Percentiles rank a stretch among this genome's conserved stretches.
Conservation (phyloP, 1,140 invertebrate genomes). For the Ganaspis sp. region DNA sequence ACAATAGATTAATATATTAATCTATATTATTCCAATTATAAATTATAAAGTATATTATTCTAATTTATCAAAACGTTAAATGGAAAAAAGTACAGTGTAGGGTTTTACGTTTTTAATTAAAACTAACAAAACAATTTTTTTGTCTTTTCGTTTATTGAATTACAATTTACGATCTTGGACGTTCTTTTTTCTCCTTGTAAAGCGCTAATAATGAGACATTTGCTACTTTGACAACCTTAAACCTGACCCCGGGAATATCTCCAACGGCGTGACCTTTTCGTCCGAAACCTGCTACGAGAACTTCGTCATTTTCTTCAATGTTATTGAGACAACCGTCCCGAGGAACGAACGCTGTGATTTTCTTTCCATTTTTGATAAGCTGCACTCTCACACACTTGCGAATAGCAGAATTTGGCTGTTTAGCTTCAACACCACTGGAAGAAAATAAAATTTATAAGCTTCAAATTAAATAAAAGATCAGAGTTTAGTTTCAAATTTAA, state of each 20-base stretch:
- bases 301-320: slow-evolving; percentile 99
- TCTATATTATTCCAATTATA: too few species aligned
- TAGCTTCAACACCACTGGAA: slow-evolving; percentile 98
- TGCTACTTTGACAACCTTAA: slow-evolving; percentile 98
- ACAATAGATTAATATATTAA: too few species aligned
- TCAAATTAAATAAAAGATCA: too few species aligned
- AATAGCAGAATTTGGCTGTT: slow-evolving; percentile 99
- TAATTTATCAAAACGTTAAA: too few species aligned
- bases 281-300: slow-evolving; percentile 99
- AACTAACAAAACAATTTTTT: too few species aligned
- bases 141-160: too few species aligned
- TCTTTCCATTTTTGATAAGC: slow-evolving; percentile 99
- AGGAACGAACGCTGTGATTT: slow-evolving; percentile 99
- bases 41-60: too few species aligned
- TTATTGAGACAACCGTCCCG: slow-evolving; percentile 99
- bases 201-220: slow-evolving; percentile 98
- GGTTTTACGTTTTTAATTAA: too few species aligned
- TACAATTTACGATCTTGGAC: slow-evolving; percentile 97
- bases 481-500: too few species aligned
- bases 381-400: slow-evolving; percentile 99
- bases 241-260: slow-evolving; percentile 98
- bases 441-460: slow-evolving; percentile 48
- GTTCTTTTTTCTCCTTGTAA: slow-evolving; percentile 99
- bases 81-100: too few species aligned
- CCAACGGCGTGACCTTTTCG: slow-evolving; percentile 99